Evolutionary conservation across 1,140 invertebrate species (phyloP).

Genomic region (Dolichoris vasculosae): DNA sequence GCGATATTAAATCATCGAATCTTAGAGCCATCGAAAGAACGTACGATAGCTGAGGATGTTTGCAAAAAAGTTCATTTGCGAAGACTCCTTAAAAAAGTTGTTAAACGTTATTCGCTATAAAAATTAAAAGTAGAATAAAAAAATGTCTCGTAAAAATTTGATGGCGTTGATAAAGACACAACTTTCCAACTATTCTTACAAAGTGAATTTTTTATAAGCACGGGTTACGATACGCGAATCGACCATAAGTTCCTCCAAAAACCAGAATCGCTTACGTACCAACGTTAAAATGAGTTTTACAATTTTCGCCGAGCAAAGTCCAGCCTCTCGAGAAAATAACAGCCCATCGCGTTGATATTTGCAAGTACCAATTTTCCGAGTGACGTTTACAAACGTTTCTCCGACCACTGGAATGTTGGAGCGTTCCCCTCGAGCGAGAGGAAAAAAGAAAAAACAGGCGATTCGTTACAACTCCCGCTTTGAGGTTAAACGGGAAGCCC

Average conservation of each 20-base stretch:
- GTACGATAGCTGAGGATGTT: background rate
- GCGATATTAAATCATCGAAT: background rate
- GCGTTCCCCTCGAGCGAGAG: no score
- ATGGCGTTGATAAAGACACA: constrained; percentile 15
- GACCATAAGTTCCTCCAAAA: background rate
- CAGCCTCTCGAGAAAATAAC: background rate
- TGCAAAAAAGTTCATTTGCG: background rate
- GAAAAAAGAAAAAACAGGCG: background rate
- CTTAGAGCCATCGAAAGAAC: background rate
- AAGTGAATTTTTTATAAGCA: constrained; percentile 10
- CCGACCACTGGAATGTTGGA: no score
- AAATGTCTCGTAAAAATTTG: constrained; percentile 27
- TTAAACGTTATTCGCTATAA: background rate
- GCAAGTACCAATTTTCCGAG: background rate
- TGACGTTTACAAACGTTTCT: no score
- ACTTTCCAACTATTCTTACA: constrained; percentile 9
- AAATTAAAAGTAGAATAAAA: constrained; percentile 2
- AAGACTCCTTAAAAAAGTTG: background rate
- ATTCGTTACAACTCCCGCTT: background rate
- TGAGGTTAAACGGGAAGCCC: background rate
- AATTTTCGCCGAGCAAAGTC: background rate
- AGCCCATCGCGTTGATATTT: background rate
- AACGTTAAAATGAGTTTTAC: background rate
- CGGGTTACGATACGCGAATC: background rate
- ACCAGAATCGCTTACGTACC: background rate